phyloP scores from a whole-genome alignment of 2,113 vertebrate species.

The Etheostoma cragini region DNA sequence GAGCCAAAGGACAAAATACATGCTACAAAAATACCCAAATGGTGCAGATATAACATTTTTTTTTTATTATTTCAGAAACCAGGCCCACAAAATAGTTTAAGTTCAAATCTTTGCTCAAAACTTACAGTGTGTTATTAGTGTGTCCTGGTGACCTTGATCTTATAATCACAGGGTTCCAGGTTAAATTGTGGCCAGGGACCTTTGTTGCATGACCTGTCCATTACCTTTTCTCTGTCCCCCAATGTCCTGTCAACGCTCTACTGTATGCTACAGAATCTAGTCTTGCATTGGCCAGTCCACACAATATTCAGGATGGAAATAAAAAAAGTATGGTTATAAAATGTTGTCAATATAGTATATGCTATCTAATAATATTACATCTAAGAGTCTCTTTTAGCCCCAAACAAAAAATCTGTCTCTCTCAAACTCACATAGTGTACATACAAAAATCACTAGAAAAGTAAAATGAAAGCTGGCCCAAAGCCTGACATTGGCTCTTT shows the following conservation, averaged over 20 bases:
- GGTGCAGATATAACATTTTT: background rate
- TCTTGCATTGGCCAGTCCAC: too few species aligned
- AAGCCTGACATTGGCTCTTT: constrained; percentile 62
- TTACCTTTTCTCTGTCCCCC: background rate
- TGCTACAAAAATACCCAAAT: background rate
- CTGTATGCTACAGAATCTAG: too few species aligned
- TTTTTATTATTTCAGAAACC: background rate
- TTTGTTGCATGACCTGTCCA: background rate
- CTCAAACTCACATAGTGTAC: background rate
- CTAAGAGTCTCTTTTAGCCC: background rate
- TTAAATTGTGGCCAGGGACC: background rate
- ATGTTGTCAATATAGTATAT: too few species aligned
- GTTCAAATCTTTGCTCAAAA: background rate
- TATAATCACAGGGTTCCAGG: background rate
- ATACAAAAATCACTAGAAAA: constrained; percentile 38
- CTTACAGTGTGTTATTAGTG: background rate
- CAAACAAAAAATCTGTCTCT: background rate
- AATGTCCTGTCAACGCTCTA: background rate
- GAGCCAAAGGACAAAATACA: background rate
- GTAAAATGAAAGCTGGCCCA: constrained; percentile 51
- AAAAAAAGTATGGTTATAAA: too few species aligned
- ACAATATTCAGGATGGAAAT: too few species aligned
- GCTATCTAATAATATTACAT: constrained; percentile 7
- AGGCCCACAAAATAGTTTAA: background rate
- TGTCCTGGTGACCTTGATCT: background rate